These are phyloP conservation scores for Erythrocercus mccallii DNA, from an alignment of 2,113 vertebrate genomes.

Conservation along the genomic window DNA sequence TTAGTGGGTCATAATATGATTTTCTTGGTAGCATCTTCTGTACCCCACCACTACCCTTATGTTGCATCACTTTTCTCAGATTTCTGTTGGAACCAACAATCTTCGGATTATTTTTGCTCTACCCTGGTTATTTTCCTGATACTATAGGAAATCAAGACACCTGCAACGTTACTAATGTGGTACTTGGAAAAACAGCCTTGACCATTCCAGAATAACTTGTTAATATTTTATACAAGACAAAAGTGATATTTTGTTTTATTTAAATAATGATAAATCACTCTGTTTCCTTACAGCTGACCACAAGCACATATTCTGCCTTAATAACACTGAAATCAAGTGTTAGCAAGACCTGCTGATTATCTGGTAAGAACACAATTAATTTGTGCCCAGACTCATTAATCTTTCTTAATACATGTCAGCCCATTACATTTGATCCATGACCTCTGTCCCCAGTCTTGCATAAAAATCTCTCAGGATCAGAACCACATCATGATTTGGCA, in stretches of 20 bases:
- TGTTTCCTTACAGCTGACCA: neutral
- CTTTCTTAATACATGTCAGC: constrained; percentile 67
- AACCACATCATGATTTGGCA: constrained; percentile 43
- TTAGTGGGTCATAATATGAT: neutral
- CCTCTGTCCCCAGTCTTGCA: constrained; percentile 48
- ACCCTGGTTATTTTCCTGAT: neutral
- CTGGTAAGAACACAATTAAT: constrained; percentile 68
- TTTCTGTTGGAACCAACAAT: neutral
- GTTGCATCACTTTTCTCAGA: neutral
- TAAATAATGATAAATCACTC: constrained; percentile 9
- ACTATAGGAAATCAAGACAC: neutral
- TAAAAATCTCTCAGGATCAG: constrained; percentile 57
- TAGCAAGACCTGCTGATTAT: constrained; percentile 55
- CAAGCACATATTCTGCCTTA: neutral
- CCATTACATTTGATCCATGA: constrained; percentile 60
- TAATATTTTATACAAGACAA: constrained; percentile 49
- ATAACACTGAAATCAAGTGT: constrained; percentile 40
- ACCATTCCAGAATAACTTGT: constrained; percentile 31
- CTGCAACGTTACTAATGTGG: neutral
- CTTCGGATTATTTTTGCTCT: constrained; percentile 5
- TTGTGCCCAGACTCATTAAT: constrained; percentile 68
- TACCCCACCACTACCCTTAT: neutral
- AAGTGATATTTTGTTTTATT: neutral
- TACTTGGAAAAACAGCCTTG: constrained; percentile 46
- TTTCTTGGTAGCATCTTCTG: neutral